Conservation (phyloP, 2,888 invertebrate species). For the Vesta saturnalis region DNA sequence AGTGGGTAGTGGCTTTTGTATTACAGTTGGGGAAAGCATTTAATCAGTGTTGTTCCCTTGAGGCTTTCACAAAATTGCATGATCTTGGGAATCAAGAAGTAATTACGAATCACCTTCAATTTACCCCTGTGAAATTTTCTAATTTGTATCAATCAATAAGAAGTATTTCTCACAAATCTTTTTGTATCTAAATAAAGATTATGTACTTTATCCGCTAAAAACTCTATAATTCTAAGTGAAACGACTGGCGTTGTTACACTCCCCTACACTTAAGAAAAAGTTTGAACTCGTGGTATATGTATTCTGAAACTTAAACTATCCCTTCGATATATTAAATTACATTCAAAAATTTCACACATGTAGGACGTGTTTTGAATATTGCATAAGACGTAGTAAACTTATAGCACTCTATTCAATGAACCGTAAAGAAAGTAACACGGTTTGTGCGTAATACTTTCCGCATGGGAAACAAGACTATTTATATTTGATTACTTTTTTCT, state of each 20-base stretch:
- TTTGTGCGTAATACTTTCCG: conserved; percentile 48
- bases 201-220: not conserved
- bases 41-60: conserved; percentile 57
- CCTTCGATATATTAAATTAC: conserved; percentile 38
- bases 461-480: conserved; percentile 25
- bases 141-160: not conserved
- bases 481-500: conserved; percentile 22
- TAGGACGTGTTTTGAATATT: conserved; percentile 46
- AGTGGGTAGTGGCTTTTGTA: conserved; percentile 17
- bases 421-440: conserved; percentile 55
- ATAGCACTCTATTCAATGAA: conserved; percentile 58
- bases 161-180: too few relatives aligned
- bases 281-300: conserved; percentile 13
- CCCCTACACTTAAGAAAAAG: conserved; percentile 6
- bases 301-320: conserved; percentile 26
- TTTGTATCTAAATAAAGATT: not conserved
- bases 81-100: conserved; percentile 58
- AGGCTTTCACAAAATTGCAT: conserved; percentile 57
- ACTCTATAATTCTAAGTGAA: not conserved
- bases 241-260: not conserved
- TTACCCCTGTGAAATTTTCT: not conserved
- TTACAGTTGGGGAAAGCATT: conserved; percentile 49
- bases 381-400: conserved; percentile 46
- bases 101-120: conserved; percentile 46
- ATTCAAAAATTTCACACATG: conserved; percentile 48